Evolutionary conservation across 2,113 vertebrate genomes (phyloP).

Genomic region (Chaetodon auriga): DNA sequence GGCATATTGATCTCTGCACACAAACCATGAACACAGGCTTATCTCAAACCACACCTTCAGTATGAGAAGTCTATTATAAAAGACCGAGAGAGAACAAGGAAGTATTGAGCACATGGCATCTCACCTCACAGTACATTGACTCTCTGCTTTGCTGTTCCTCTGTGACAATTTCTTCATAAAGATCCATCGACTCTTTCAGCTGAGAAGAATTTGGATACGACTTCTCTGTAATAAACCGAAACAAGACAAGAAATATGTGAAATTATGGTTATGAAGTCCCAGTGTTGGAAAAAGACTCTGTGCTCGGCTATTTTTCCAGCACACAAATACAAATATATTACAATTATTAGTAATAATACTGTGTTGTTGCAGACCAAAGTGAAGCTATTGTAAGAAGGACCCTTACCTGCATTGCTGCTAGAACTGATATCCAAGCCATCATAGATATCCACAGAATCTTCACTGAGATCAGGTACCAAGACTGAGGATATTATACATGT

Average conservation of each 20-base stretch:
- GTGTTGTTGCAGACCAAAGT: background rate
- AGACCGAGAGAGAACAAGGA: background rate
- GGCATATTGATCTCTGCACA: background rate
- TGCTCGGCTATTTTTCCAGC: background rate
- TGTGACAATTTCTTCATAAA: slow-evolving; percentile 94
- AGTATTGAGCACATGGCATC: background rate
- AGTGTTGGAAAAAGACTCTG: background rate
- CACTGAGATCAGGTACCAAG: slow-evolving; percentile 73
- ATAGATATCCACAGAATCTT: slow-evolving; percentile 96
- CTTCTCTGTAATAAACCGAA: slow-evolving; percentile 65
- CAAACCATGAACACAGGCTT: background rate
- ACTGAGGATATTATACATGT: slow-evolving; percentile 43
- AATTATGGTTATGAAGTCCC: background rate
- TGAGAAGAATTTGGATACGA: slow-evolving; percentile 64
- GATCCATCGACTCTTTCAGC: slow-evolving; percentile 88
- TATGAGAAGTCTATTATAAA: background rate
- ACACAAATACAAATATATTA: background rate
- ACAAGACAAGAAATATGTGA: background rate
- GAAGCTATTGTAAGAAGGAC: background rate
- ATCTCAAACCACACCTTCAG: background rate
- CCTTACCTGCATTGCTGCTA: slow-evolving; percentile 60
- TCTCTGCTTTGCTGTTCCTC: slow-evolving; percentile 93
- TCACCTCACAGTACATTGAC: slow-evolving; percentile 89
- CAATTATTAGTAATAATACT: background rate
- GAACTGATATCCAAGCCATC: slow-evolving; percentile 87